Evolutionary conservation across 2,888 invertebrate genomes (phyloP).

Genomic region (Allophyes oxyacanthae): DNA sequence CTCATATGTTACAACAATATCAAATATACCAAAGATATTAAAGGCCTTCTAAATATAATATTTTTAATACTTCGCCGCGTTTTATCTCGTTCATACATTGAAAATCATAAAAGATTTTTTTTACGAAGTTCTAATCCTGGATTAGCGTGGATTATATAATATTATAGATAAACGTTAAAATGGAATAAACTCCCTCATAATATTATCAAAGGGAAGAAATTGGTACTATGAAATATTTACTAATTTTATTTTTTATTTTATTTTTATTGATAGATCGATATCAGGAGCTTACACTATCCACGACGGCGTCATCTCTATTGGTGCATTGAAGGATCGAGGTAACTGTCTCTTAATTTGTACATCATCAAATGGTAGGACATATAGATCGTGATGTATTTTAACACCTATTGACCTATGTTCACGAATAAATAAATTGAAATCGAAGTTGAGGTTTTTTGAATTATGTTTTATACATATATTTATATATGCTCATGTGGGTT

Average conservation of each 20-base stretch:
- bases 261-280: slow-evolving; percentile 66
- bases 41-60: neutral
- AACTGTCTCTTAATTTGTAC: too few relatives aligned
- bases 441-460: too few relatives aligned
- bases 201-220: slow-evolving; percentile 29
- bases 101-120: slow-evolving; percentile 25
- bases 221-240: slow-evolving; percentile 53
- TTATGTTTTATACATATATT: too few relatives aligned
- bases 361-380: too few relatives aligned
- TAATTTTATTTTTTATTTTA: too few relatives aligned
- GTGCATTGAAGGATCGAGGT: slow-evolving; percentile 1
- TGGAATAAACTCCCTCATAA: slow-evolving; percentile 3
- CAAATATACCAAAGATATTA: slow-evolving; percentile 16
- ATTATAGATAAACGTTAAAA: slow-evolving; percentile 25
- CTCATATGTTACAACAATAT: slow-evolving; percentile 14
- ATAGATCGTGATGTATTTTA: too few relatives aligned
- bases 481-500: too few relatives aligned
- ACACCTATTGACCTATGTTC: too few relatives aligned
- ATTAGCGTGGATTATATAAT: too few relatives aligned
- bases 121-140: slow-evolving; percentile 13
- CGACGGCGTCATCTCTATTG: slow-evolving; percentile 46
- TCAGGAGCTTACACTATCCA: slow-evolving; percentile 67
- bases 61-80: slow-evolving; percentile 6
- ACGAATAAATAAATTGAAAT: too few relatives aligned
- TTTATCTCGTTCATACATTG: slow-evolving; percentile 8